phyloP scores from a whole-genome alignment of 2,888 invertebrate species.

The Entomobrya proxima region DNA sequence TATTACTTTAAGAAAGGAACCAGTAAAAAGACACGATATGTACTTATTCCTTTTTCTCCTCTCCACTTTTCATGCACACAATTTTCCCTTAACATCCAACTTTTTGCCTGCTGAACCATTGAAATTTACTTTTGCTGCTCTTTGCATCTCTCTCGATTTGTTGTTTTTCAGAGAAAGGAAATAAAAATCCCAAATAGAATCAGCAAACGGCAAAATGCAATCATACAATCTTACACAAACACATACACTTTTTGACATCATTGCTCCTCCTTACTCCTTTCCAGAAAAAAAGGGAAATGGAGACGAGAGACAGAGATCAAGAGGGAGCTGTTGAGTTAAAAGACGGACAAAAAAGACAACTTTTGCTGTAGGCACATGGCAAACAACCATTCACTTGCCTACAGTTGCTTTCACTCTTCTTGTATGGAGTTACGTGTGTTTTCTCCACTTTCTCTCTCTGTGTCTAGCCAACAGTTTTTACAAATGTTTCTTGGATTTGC shows the following conservation, averaged over 20 bases:
- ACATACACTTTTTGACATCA: constrained; percentile 35
- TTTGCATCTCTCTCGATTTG: not conserved
- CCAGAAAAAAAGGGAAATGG: not conserved
- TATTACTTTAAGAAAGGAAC: not conserved
- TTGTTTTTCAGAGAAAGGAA: not conserved
- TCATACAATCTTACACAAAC: constrained; percentile 41
- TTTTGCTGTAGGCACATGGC: constrained; percentile 43
- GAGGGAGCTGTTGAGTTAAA: constrained; percentile 9
- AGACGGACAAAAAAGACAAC: constrained; percentile 46
- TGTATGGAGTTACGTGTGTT: not conserved
- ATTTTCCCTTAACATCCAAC: not conserved
- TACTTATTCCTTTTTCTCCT: not conserved
- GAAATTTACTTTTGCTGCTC: not conserved
- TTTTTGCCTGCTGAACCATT: constrained; percentile 19
- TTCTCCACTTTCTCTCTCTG: not conserved
- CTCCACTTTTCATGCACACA: not conserved
- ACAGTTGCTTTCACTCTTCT: not conserved
- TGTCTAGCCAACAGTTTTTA: constrained; percentile 13
- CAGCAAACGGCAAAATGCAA: constrained; percentile 21
- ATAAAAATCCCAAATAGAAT: constrained; percentile 27
- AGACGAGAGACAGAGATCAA: constrained; percentile 26
- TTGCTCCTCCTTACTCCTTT: not conserved
- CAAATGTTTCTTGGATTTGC: constrained; percentile 57
- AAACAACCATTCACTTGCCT: not conserved
- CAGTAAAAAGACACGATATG: not conserved